Conservation (phyloP, 2,797 vertebrate genomes). For the Phrynocephalus guinanensis region DNA sequence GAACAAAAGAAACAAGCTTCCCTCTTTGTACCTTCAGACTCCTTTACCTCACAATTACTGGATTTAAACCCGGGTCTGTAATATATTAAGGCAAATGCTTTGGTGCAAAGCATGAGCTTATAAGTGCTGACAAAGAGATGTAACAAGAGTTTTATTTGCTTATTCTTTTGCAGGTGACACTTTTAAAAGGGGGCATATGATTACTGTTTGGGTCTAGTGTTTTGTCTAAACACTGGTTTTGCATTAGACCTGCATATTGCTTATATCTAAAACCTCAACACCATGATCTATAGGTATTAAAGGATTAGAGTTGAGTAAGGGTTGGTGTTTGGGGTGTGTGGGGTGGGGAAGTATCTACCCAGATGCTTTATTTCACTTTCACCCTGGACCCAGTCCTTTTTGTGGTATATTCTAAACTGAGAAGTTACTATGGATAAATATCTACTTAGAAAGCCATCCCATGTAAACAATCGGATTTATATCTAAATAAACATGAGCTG, state of each 20-base stretch:
- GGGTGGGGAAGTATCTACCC: slow-evolving; percentile 46
- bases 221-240: slow-evolving; percentile 42
- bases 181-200: neutral
- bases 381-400: neutral
- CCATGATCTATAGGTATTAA: slow-evolving; percentile 27
- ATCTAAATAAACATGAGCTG: neutral
- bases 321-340: neutral
- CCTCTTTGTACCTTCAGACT: neutral
- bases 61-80: neutral
- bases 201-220: slow-evolving; percentile 28
- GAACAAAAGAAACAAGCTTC: neutral
- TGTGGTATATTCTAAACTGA: neutral
- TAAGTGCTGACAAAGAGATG: neutral
- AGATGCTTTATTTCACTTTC: slow-evolving; percentile 61
- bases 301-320: slow-evolving; percentile 21
- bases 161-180: neutral
- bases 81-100: neutral
- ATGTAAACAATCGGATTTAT: neutral
- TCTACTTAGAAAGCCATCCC: neutral
- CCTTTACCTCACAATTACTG: neutral
- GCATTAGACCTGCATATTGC: slow-evolving; percentile 26
- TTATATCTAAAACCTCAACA: slow-evolving; percentile 47
- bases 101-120: neutral
- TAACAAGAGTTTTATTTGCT: slow-evolving; percentile 2
- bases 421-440: neutral